Evolutionary conservation across 2,113 vertebrate genomes (phyloP), one percentile per base, ranked within the genome.

Genomic region (Xenus cinereus): DNA sequence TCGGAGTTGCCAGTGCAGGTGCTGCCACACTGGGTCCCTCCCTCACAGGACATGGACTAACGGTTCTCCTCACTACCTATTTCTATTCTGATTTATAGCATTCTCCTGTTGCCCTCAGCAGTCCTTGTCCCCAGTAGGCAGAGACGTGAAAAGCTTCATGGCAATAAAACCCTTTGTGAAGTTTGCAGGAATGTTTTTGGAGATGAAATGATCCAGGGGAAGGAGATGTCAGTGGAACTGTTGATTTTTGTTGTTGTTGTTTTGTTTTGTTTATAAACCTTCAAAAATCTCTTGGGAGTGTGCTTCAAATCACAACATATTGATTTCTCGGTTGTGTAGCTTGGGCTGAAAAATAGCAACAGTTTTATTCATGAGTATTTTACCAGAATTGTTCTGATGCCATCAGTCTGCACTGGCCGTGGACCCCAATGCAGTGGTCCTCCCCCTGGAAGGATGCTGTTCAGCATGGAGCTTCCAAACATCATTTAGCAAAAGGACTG

Each of bases 361-460:
- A 45, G 28, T 26, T 94, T 75, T 80, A 77, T 56, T 86, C 32
- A 53, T 51, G 19, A 27, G 18, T 43, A 45, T 71, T 78, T 78
- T 64, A 67, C 23, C 56, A 59, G 69, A 75, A 88, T 21, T 56
- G 53, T 21, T 66, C 27, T 51, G 20, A 37, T 19, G 10, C 30
- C 26, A 43, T 10, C 35, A 19, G 27, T 10, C 14, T 71, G 64
- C 10, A 2, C 28, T 32, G 39, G 26, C 20, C 59, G n/a, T 35
- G 30, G 26, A 14, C 32, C 2, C 4, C 32, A 15, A 0, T 4
- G 4, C 26, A 19, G 10, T 17, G 27, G 5, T 87, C 43, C 2
- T 69, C 6, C 7, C n/a, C 12, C 8, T 4, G 10, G 18, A 53
- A 27, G 22, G 69, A 62, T 21, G 24, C 12, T 73, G 30, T 6